A percentile compares a stretch with the other conserved stretches of the same genome.
Evolutionary conservation across 2,113 vertebrate species (phyloP).

Genomic region (Sclerurus mexicanus): DNA sequence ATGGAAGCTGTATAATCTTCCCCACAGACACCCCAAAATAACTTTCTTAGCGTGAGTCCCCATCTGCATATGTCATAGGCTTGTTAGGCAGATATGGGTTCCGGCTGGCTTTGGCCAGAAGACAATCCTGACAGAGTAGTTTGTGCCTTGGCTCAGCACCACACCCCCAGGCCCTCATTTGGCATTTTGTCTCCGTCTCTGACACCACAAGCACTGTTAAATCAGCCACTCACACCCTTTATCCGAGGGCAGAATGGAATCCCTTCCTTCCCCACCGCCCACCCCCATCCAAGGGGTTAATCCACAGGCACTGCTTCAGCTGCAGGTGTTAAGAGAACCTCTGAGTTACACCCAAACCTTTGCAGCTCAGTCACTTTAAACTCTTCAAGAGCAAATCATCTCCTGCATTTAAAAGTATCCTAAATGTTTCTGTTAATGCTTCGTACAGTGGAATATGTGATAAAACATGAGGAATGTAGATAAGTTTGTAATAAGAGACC

Average conservation of each 20-base stretch:
- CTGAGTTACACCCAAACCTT: background rate
- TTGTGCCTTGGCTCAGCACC: background rate
- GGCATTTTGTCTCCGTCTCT: background rate
- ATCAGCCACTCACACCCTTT: background rate
- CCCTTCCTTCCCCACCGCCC: background rate
- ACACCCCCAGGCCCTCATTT: background rate
- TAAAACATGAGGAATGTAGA: background rate
- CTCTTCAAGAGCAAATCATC: background rate
- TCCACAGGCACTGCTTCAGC: fast-evolving
- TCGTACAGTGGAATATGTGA: background rate
- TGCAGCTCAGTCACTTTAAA: background rate
- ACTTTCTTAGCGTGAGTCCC: background rate
- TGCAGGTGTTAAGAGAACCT: background rate
- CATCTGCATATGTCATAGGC: background rate
- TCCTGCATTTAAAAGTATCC: background rate
- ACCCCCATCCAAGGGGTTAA: background rate
- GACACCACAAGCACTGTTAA: background rate
- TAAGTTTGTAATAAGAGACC: background rate
- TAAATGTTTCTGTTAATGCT: background rate
- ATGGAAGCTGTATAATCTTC: background rate
- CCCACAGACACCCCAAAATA: background rate
- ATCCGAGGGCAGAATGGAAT: background rate
- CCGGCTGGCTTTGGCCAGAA: background rate
- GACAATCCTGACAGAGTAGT: background rate
- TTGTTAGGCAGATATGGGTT: background rate